A percentile compares a stretch with the other conserved stretches of the same genome.
These are phyloP conservation scores for Agrotis ipsilon DNA, from an alignment of 2,888 invertebrate genomes.

Conservation along the genomic window DNA sequence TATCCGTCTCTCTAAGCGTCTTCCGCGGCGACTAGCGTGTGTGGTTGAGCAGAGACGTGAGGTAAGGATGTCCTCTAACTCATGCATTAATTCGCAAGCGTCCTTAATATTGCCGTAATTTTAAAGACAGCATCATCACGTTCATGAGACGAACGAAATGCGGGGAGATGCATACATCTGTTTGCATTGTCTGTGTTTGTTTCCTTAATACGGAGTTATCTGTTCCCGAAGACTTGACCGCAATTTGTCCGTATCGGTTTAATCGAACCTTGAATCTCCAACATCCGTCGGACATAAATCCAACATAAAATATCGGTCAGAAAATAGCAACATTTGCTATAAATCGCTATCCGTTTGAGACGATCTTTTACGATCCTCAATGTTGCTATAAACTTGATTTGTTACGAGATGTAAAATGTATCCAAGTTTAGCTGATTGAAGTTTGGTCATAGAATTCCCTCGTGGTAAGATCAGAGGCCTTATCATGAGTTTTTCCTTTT, in stretches of 20 bases:
- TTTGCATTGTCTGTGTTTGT: no score
- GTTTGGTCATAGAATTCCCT: background rate
- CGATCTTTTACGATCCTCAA: constrained; percentile 48
- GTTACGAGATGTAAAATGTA: constrained; percentile 37
- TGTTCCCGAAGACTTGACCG: background rate
- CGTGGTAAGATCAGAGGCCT: background rate
- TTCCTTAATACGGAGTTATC: no score
- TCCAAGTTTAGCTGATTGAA: constrained; percentile 30
- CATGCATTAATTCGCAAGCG: no score
- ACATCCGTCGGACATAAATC: background rate
- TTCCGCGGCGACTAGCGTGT: no score
- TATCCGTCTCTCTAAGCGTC: no score
- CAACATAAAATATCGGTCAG: constrained; percentile 11
- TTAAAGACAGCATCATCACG: no score
- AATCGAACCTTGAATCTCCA: background rate
- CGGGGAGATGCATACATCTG: no score
- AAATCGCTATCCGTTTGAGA: constrained; percentile 54
- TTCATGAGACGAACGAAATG: no score
- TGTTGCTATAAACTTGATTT: constrained; percentile 53
- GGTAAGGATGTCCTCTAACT: no score
- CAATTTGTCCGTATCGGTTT: background rate
- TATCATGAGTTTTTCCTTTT: no score
- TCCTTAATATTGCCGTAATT: no score
- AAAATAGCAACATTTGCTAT: constrained; percentile 44
- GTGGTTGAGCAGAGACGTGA: no score